Evolutionary conservation across 53 echinoderm and acorn worm species (phyloP).

Genomic region (Crossaster papposus): DNA sequence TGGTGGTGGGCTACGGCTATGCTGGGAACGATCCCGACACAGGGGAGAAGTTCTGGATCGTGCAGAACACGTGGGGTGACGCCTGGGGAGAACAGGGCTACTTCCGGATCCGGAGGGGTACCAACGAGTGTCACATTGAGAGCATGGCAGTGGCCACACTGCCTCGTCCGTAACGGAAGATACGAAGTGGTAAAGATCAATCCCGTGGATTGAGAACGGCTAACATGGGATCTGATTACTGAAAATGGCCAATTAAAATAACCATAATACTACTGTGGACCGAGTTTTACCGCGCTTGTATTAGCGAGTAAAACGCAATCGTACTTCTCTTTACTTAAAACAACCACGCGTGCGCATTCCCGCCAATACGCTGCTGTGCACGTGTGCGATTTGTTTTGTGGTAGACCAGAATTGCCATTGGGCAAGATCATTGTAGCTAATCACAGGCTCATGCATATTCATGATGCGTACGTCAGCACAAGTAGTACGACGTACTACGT

Average conservation of each 20-base stretch:
- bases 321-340: too few relatives aligned
- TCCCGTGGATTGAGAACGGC: background rate
- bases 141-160: slow-evolving; percentile 74
- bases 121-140: slow-evolving; percentile 75
- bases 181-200: background rate
- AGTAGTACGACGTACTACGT: too few relatives aligned
- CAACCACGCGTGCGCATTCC: too few relatives aligned
- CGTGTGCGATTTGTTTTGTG: too few relatives aligned
- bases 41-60: slow-evolving; percentile 81
- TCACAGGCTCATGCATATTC: too few relatives aligned
- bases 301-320: too few relatives aligned
- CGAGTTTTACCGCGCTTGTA: background rate
- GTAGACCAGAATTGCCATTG: too few relatives aligned
- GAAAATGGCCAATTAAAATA: background rate
- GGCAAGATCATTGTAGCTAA: too few relatives aligned
- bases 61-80: slow-evolving; percentile 78
- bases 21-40: slow-evolving; percentile 68
- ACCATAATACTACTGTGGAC: background rate
- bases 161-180: slow-evolving; percentile 51
- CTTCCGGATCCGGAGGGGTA: slow-evolving; percentile 71
- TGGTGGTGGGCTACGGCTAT: slow-evolving; percentile 69
- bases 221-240: background rate
- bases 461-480: too few relatives aligned
- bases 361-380: too few relatives aligned
- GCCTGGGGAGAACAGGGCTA: slow-evolving; percentile 72